Percentiles rank a stretch among this genome's conserved stretches.
Conservation (phyloP, 2,888 invertebrate species). For the Stictocephala bisonia region DNA sequence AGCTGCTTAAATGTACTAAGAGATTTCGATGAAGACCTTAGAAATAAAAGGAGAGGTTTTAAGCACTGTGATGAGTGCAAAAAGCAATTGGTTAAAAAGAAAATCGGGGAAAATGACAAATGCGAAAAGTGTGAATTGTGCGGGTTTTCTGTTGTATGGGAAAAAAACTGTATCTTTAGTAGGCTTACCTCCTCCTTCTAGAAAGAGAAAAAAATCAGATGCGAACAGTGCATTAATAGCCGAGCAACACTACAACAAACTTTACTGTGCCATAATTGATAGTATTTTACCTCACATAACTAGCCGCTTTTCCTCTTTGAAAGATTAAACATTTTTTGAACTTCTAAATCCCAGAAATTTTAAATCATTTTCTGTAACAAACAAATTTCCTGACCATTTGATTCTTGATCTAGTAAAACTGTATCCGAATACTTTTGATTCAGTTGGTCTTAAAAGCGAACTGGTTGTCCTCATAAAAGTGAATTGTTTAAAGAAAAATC, state of each 20-base stretch:
- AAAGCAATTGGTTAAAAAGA: no score
- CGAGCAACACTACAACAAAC: background rate
- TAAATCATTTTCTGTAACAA: slow-evolving; percentile 12
- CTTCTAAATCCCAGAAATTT: slow-evolving; percentile 7
- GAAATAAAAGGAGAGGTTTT: slow-evolving; percentile 17
- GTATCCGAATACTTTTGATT: background rate
- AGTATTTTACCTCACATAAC: slow-evolving; percentile 2
- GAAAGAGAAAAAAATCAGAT: background rate
- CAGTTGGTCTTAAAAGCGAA: background rate
- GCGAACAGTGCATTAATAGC: background rate
- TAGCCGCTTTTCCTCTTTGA: slow-evolving; percentile 4
- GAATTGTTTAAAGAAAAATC: background rate
- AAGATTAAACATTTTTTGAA: background rate
- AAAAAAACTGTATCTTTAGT: background rate
- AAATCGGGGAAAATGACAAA: slow-evolving; percentile 8
- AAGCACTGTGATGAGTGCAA: slow-evolving; percentile 12
- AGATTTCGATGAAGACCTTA: slow-evolving; percentile 16
- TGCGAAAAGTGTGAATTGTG: slow-evolving; percentile 3
- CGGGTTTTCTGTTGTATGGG: slow-evolving; percentile 14
- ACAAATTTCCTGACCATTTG: slow-evolving; percentile 21
- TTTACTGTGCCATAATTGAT: slow-evolving; percentile 14
- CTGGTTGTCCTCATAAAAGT: background rate
- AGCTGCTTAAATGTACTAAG: slow-evolving; percentile 7
- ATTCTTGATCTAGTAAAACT: background rate
- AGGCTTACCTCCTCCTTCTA: background rate